A percentile compares a stretch with the other conserved stretches of the same genome.
Evolutionary conservation across 2,113 vertebrate genomes (phyloP).

Genomic region (Channa maculata): DNA sequence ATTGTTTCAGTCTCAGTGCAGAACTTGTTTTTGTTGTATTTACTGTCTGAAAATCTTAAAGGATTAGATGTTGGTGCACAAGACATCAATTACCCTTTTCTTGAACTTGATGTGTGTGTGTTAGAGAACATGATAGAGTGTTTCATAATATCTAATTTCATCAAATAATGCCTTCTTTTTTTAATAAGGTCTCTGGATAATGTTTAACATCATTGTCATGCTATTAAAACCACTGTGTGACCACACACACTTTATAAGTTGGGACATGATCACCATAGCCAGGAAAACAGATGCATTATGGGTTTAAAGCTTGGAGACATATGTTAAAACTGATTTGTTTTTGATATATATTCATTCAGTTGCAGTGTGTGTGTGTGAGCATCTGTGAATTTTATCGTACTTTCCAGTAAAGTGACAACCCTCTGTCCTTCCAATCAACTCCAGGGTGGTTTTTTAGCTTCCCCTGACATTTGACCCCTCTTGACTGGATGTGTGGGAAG

Average conservation of each 20-base stretch:
- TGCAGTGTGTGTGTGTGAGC: neutral
- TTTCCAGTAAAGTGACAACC: too few species aligned
- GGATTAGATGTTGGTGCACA: neutral
- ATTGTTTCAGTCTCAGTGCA: too few species aligned
- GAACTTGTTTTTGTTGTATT: too few species aligned
- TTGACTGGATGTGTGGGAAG: too few species aligned
- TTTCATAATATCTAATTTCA: slow-evolving; percentile 51
- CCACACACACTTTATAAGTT: slow-evolving; percentile 47
- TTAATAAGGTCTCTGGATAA: slow-evolving; percentile 37
- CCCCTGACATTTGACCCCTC: neutral
- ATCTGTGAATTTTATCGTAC: neutral
- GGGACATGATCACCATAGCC: slow-evolving; percentile 49
- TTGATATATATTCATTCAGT: slow-evolving; percentile 7
- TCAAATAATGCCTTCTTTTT: slow-evolving; percentile 34
- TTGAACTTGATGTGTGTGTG: slow-evolving; percentile 4
- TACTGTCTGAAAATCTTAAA: neutral
- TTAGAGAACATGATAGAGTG: slow-evolving; percentile 29
- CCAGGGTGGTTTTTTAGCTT: neutral
- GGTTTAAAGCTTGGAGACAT: slow-evolving; percentile 20
- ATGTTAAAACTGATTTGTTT: slow-evolving; percentile 20
- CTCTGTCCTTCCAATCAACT: too few species aligned
- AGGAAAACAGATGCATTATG: slow-evolving; percentile 52
- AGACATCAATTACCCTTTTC: neutral
- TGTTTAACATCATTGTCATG: slow-evolving; percentile 55
- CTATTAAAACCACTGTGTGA: slow-evolving; percentile 52